Percentiles rank a stretch among this genome's conserved stretches.
These are phyloP conservation scores for Dinomys branickii DNA, from an alignment of 2,113 vertebrate genomes.

Conservation along the genomic window DNA sequence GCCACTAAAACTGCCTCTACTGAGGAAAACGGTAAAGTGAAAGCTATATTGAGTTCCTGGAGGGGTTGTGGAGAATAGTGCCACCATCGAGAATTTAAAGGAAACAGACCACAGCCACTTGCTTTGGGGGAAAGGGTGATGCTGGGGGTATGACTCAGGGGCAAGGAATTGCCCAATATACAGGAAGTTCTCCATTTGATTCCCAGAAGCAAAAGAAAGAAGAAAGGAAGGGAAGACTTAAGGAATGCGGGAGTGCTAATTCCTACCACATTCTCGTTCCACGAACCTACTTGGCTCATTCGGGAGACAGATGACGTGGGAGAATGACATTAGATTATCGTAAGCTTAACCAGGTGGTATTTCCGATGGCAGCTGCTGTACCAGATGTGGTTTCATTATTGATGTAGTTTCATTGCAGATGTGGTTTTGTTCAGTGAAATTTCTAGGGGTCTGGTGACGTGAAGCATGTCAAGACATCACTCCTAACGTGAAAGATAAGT, in stretches of 20 bases:
- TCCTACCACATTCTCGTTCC: background rate
- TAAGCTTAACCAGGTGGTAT: background rate
- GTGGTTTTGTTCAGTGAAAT: background rate
- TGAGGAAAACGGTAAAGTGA: background rate
- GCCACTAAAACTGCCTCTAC: background rate
- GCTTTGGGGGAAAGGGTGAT: background rate
- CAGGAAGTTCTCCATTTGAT: background rate
- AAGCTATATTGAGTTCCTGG: background rate
- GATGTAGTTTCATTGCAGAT: background rate
- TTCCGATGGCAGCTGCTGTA: background rate
- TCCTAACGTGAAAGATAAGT: background rate
- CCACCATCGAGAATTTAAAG: background rate
- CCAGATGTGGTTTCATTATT: background rate
- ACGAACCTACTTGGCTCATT: background rate
- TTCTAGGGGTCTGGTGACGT: background rate
- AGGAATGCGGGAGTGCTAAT: background rate
- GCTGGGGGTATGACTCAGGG: background rate
- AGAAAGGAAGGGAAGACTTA: background rate
- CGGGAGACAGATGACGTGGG: background rate
- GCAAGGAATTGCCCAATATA: too few species aligned
- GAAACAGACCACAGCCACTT: background rate
- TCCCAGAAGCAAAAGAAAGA: background rate
- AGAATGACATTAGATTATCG: background rate
- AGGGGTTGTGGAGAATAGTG: background rate
- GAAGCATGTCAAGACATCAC: background rate